Evolutionary conservation across 2,113 vertebrate genomes (phyloP), one percentile per base, ranked within the genome.

Genomic region (Gobiocypris rarus): DNA sequence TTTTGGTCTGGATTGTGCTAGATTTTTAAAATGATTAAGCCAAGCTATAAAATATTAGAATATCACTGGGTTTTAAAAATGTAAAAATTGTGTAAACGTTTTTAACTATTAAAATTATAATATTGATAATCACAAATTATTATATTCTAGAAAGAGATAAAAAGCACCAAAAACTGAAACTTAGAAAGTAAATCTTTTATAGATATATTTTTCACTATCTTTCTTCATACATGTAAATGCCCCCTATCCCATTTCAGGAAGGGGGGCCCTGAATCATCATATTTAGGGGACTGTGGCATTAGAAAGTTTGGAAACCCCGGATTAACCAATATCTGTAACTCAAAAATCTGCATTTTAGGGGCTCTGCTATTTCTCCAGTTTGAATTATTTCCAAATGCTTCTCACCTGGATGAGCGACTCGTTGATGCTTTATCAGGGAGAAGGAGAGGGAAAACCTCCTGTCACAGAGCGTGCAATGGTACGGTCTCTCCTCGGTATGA

Each of bases 401-500:
- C 71, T n/a, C 31, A 84, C 82, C 74, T 84, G 82, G 80, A 82
- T 82, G 80, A 69, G 80, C 65, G 31, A 82, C 80, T 5, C 80
- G 65, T 15, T 82, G 80, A 26, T 82, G 80, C 13, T 82, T 82
- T n/a, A 82, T 82, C 6, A 82, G 65, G 4, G 65, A 56, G 48
- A 82, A 82, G 26, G 80, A 82, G 65, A 82, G 45, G 11, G 80
- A 82, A 56, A 82, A 82, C 6, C 24, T 70, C 15, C 63, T 28
- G 22, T 82, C 65, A 2, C 80, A 82, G 48, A 70, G 63, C 8
- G 48, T 41, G 48, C 80, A 82, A 1, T 38, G 80, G 48, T 82
- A 82, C 1, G 63, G 80, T 15, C 28, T 70, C 31, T 82, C 80
- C 50, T 82, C 80, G 3, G 80, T 82, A 2, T 82, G 80, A 56